phyloP scores from a whole-genome alignment of 92 coral and sea anemone species.

The Heliopora coerulea region DNA sequence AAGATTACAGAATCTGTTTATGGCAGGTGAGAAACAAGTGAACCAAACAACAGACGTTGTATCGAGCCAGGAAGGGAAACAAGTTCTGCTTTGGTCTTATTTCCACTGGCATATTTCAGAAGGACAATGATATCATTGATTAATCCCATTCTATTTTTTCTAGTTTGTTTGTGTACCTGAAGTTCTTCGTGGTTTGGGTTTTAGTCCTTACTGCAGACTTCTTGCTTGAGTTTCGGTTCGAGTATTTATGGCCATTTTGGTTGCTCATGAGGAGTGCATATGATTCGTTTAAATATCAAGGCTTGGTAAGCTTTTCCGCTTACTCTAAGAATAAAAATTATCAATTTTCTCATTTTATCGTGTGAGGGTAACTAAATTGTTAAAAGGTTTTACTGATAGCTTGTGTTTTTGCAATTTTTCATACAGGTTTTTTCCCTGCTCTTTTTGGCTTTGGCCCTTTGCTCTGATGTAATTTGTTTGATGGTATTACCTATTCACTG shows the following conservation, averaged over 20 bases:
- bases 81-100: background rate
- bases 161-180: slow-evolving; percentile 92
- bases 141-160: slow-evolving; percentile 33
- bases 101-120: slow-evolving; percentile 6
- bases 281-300: slow-evolving; percentile 99
- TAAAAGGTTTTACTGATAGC: background rate
- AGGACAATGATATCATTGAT: background rate
- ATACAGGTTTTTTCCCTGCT: slow-evolving; percentile 91
- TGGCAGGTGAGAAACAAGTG: slow-evolving; percentile 82
- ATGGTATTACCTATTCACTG: slow-evolving; percentile 94
- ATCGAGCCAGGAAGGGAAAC: background rate
- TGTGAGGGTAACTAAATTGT: background rate
- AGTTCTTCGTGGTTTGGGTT: slow-evolving; percentile 98
- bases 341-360: slow-evolving; percentile 38
- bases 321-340: slow-evolving; percentile 3
- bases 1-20: slow-evolving; percentile 99
- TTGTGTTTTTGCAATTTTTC: slow-evolving; percentile 13
- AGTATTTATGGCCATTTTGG: slow-evolving; percentile 99
- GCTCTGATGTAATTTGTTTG: slow-evolving; percentile 90
- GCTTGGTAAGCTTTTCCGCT: slow-evolving; percentile 70
- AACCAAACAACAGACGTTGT: slow-evolving; percentile 8
- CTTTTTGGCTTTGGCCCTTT: slow-evolving; percentile 89
- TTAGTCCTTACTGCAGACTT: slow-evolving; percentile 96
- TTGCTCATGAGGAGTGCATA: slow-evolving; percentile 96
- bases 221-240: slow-evolving; percentile 98